Conservation (phyloP, 2,888 invertebrate species). For the Cecidostiba fungosa region DNA sequence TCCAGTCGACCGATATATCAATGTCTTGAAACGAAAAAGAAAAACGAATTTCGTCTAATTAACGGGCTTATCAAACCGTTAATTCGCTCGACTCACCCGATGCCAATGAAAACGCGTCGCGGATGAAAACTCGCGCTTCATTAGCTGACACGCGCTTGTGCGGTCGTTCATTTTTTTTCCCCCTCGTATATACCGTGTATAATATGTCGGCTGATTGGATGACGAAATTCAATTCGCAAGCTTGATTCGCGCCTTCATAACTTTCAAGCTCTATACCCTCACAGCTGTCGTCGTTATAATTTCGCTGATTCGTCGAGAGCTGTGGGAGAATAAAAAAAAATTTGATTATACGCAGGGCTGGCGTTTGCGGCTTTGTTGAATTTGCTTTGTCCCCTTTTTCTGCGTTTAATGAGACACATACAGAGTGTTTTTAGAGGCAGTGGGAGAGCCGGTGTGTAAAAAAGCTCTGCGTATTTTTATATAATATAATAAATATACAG, state of each 20-base stretch:
- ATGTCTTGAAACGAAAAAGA: too few relatives aligned
- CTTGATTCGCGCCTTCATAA: slow-evolving; percentile 13
- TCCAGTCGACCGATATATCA: too few relatives aligned
- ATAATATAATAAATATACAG: background rate
- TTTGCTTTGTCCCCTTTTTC: background rate
- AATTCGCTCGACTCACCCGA: too few relatives aligned
- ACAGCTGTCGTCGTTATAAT: background rate
- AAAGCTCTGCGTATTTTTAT: too few relatives aligned
- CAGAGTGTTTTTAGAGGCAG: background rate
- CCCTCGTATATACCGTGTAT: background rate
- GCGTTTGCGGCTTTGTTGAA: background rate
- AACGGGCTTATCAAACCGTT: background rate
- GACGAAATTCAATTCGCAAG: slow-evolving; percentile 23
- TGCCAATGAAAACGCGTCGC: too few relatives aligned
- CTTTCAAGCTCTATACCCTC: background rate
- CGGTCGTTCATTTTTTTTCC: background rate
- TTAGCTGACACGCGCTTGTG: background rate
- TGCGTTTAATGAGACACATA: background rate
- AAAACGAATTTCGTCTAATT: slow-evolving; percentile 24
- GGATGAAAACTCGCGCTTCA: background rate
- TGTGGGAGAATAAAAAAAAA: background rate
- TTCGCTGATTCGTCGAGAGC: background rate
- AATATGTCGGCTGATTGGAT: slow-evolving; percentile 43
- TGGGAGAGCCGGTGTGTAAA: background rate
- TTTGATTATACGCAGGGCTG: background rate